phyloP scores from a whole-genome alignment of 1,140 invertebrate species.

The Euschistus heros region DNA sequence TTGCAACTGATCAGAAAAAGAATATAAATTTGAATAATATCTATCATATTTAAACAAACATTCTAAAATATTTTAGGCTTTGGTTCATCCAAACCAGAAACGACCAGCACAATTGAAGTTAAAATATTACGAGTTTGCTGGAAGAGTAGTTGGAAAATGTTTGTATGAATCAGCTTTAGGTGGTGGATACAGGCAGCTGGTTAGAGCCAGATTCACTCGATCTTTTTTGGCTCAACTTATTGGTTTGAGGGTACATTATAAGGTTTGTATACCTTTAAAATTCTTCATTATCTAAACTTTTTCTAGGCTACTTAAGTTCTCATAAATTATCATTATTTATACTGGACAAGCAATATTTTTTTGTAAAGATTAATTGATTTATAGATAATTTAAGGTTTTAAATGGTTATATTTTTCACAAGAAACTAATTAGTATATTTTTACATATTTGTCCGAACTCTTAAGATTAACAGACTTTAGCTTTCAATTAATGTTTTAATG shows the following conservation, averaged over 20 bases:
- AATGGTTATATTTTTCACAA: no score
- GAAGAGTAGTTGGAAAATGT: constrained; percentile 87
- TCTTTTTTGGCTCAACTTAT: constrained; percentile 93
- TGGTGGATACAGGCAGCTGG: constrained; percentile 74
- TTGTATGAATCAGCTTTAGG: constrained; percentile 84
- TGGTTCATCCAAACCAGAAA: constrained; percentile 81
- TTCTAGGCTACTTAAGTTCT: no score
- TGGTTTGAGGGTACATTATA: constrained; percentile 83
- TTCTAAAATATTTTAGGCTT: constrained; percentile 36
- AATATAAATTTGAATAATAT: neutral
- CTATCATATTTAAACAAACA: neutral
- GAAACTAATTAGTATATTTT: neutral
- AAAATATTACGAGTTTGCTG: constrained; percentile 88
- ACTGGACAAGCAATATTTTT: neutral
- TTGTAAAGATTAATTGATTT: neutral
- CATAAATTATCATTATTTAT: no score
- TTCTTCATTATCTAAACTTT: neutral
- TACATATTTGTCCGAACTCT: neutral
- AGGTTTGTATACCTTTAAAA: constrained; percentile 40
- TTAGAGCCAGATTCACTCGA: constrained; percentile 78
- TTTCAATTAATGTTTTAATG: neutral
- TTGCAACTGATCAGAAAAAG: no score
- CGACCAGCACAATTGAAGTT: constrained; percentile 62
- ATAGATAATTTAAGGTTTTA: neutral
- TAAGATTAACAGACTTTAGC: neutral